Evolutionary conservation across 2,113 vertebrate genomes (phyloP), one percentile per base, ranked within the genome.

Genomic region (Scatophagus argus): DNA sequence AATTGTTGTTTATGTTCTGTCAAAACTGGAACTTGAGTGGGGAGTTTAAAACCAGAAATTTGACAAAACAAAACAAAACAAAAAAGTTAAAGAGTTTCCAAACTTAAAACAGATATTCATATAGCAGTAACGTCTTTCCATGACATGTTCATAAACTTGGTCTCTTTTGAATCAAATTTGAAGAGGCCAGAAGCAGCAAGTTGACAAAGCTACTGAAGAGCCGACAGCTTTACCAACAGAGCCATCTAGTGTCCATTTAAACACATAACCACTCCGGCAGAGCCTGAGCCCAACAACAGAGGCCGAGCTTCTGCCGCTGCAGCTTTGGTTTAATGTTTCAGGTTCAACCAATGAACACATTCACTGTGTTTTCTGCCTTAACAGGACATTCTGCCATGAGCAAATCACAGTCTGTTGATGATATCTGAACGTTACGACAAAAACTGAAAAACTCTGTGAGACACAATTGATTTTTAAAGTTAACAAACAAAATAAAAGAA

Each of bases 181-280:
- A 17, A 4, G 14, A 31, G 14, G 12, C 12, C 11, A 31, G 64
- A 5, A 17, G 16, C 7, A 32, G 13, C 4, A 65, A 36, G 27
- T 67, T 23, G 34, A 25, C 39, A 68, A 23, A 38, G 27, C 29
- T 27, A 14, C 11, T 60, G 17, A 23, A 36, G 51, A 49, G 19
- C 9, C 4, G 47, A 71, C 67, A 7, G 29, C 79, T 68, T 83
- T 80, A 69, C 38, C 78, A 81, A 91, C 77, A 83, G 61, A n/a
- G 80, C 82, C 91, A 82, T 81, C 92, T 92, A 86, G 85, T 88
- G 92, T 69, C 74, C 39, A 17, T 73, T 5, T 0, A 5, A 7
- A 13, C 16, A 31, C 76, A 79, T n/a, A 39, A 61, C 59, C 21
- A 16, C 41, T 27, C 9, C 10, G 47, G 44, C 10, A 0, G 25